phyloP scores from a whole-genome alignment of 2,797 vertebrate species.

The Clarias laeviceps region DNA sequence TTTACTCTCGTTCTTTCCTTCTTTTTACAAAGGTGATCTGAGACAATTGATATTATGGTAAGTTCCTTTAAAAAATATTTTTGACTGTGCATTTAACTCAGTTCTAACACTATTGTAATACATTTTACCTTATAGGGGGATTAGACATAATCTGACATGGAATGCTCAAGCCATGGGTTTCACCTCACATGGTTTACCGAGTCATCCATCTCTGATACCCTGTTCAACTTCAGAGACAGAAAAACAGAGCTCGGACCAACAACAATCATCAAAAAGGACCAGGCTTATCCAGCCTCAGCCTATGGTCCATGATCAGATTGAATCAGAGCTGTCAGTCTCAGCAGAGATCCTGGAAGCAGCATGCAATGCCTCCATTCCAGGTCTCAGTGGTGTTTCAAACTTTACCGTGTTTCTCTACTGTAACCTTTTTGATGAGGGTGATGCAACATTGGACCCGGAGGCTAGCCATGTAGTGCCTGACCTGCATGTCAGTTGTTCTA shows the following conservation, averaged over 20 bases:
- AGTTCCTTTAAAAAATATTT: constrained; percentile 55
- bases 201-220: constrained; percentile 77
- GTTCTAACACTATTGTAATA: not conserved
- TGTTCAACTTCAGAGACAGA: constrained; percentile 67
- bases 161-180: constrained; percentile 82
- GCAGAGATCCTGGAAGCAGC: constrained; percentile 82
- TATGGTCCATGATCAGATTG: constrained; percentile 47
- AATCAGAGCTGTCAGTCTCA: constrained; percentile 60
- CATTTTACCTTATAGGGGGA: constrained; percentile 74
- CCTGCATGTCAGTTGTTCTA: constrained; percentile 79
- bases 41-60: constrained; percentile 86
- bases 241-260: constrained; percentile 40
- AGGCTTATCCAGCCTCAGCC: constrained; percentile 48
- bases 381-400: constrained; percentile 83
- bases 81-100: not conserved
- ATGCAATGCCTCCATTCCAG: constrained; percentile 80
- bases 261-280: constrained; percentile 30
- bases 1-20: constrained; percentile 46
- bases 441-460: constrained; percentile 64
- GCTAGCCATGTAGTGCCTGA: constrained; percentile 69
- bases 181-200: constrained; percentile 74
- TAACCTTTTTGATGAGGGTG: constrained; percentile 78
- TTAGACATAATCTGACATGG: constrained; percentile 87
- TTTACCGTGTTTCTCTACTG: constrained; percentile 89
- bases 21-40: constrained; percentile 77